Evolutionary conservation across 2,113 vertebrate genomes (phyloP), one percentile per base, ranked within the genome.

Genomic region (Lophius piscatorius): DNA sequence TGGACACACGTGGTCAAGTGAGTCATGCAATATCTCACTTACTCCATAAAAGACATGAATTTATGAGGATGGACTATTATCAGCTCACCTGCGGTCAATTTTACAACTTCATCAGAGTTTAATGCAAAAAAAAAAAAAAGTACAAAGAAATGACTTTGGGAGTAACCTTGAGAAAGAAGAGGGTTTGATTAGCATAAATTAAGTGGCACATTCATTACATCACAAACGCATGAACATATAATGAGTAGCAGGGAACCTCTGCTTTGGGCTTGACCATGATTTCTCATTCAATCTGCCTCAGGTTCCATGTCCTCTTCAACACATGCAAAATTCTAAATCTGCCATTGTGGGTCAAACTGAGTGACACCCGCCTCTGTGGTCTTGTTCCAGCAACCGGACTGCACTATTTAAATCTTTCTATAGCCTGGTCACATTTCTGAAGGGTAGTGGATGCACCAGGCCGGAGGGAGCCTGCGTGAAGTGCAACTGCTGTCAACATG

Each of bases 151-250:
- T 31, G 58, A 77, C 59, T 71, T 70, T 86, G 28, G 48, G 56
- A 57, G 51, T 85, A 88, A 88, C 89, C 87, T 91, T 86, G 80
- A 47, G 29, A 80, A 85, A 89, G n/a, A 69, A 38, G 9, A 41
- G 63, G 55, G 54, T 73, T 81, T 76, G 64, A 86, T 86, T 82
- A 86, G 52, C 81, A 82, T 86, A 84, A 87, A 88, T 87, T 66
- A 83, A 86, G 83, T 80, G 74, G 55, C 70, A 83, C 59, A 79
- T 83, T 72, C 74, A 81, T 82, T 84, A 71, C 70, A 75, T 72
- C 81, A 82, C 74, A 86, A 63, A 57, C 50, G 41, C 16, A 68
- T 74, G 65, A 74, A 70, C 61, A 69, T 84, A 71, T 86, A 87
- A 68, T 61, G 67, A 73, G 73, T 46, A 54, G 42, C 68, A 54